Evolutionary conservation across 2,888 invertebrate genomes (phyloP), one percentile per base, ranked within the genome.

Genomic region (Chirona hameri): DNA sequence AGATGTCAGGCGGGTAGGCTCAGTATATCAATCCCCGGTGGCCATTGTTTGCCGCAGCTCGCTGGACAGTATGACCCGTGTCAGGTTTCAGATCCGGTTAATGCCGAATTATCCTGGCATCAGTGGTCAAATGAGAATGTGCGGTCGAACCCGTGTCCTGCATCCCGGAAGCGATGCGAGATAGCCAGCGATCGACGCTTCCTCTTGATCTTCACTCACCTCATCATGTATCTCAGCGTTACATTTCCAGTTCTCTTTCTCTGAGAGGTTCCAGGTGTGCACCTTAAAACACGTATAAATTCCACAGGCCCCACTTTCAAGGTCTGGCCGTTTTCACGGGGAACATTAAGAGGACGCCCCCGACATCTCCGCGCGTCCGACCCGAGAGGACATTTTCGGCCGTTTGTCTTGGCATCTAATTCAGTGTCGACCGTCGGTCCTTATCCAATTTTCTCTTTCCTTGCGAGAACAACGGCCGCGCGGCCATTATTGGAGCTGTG

Each of bases 401-500:
- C 31, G 18, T 18, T 29, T 31, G 72, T 18, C 72, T 27, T 72
- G 18, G 31, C 18, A 72, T 72, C n/a, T 72, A 72, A 72, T 72
- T 72, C 72, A 72, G 15, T 29, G 31, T 31, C 31, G 31, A 31
- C 18, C 31, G 72, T 31, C 10, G 31, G 72, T 72, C 72, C 72
- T 31, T 31, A 72, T 31, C 72, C 72, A 29, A 72, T 31, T 72
- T 72, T 31, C 31, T 31, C 18, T 52, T 18, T n/a, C n/a, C 31
- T 72, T 14, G 31, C 72, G 72, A 31, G 27, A 72, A 31, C 31
- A 31, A 15, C 72, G 72, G 31, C 29, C 27, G 18, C 27, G 18
- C 29, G 31, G 27, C 72, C 72, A 72, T 72, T 72, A 72, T 72
- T 72, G 72, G 72, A 72, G 72, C 31, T 18, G 31, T 15, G 31